Conservation (phyloP, 2,113 vertebrate genomes). For the Camarhynchus parvulus region DNA sequence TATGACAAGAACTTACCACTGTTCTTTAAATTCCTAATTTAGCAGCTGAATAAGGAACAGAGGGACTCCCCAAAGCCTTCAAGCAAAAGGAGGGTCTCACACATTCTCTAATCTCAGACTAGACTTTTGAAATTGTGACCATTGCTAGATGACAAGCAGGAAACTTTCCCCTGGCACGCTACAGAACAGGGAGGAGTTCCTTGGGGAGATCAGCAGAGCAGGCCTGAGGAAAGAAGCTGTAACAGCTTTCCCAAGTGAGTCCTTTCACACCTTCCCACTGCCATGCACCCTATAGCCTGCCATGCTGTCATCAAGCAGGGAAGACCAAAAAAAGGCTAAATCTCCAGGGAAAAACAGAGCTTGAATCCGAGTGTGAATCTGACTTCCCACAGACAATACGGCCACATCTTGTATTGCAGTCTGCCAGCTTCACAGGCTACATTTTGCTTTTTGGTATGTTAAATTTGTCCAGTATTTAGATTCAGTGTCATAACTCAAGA, state of each 20-base stretch:
- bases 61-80: neutral
- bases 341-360: neutral
- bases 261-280: neutral
- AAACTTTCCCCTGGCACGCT: fast-evolving
- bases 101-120: neutral
- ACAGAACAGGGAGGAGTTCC: neutral
- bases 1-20: neutral
- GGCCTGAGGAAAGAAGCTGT: neutral
- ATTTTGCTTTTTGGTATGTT: neutral
- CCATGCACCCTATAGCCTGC: neutral
- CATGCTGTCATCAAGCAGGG: neutral
- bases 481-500: neutral
- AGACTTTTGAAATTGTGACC: neutral
- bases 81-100: neutral
- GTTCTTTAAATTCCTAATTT: neutral
- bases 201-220: fast-evolving
- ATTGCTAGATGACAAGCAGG: neutral
- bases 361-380: neutral
- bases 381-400: neutral
- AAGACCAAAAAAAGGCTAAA: neutral
- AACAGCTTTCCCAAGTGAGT: neutral
- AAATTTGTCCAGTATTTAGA: neutral
- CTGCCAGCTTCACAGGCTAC: neutral
- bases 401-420: neutral
- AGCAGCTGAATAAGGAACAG: neutral